Evolutionary conservation across 1,140 invertebrate species (phyloP).

Genomic region (Drosophila auraria): DNA sequence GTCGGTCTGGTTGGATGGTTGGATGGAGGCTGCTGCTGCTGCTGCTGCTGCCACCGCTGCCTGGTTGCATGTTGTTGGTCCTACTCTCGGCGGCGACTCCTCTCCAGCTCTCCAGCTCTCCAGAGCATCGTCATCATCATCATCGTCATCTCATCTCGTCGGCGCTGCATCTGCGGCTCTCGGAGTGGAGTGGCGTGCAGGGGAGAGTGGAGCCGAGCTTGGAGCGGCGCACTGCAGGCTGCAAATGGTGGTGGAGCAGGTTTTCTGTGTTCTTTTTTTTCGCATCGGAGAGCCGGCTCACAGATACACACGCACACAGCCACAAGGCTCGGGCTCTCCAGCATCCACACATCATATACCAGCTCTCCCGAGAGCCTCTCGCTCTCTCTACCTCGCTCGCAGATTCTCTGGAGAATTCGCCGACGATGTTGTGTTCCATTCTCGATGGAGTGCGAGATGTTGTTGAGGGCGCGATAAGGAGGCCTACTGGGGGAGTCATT

Average conservation of each 20-base stretch:
- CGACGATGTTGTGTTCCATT: slow-evolving; percentile 38
- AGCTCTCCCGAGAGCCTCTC: slow-evolving; percentile 28
- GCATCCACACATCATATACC: slow-evolving; percentile 57
- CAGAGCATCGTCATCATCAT: slow-evolving; percentile 29
- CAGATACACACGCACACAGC: slow-evolving; percentile 35
- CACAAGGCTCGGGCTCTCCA: slow-evolving; percentile 38
- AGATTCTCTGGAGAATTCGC: slow-evolving; percentile 72
- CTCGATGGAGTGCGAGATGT: slow-evolving; percentile 39
- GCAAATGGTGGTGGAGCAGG: slow-evolving; percentile 83
- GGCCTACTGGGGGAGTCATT: slow-evolving; percentile 50
- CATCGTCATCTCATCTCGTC: slow-evolving; percentile 47
- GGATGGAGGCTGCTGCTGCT: slow-evolving; percentile 25
- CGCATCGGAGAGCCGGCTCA: slow-evolving; percentile 62
- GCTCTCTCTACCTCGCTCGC: slow-evolving; percentile 23
- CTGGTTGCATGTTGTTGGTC: slow-evolving; percentile 34
- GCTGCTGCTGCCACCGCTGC: not conserved
- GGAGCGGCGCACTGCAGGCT: slow-evolving; percentile 62
- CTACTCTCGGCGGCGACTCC: slow-evolving; percentile 35
- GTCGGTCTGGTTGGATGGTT: slow-evolving; percentile 41
- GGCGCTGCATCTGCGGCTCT: slow-evolving; percentile 49
- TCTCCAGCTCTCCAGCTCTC: slow-evolving; percentile 23
- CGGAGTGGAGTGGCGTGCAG: slow-evolving; percentile 19
- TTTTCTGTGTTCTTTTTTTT: slow-evolving; percentile 45
- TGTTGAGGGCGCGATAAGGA: slow-evolving; percentile 52
- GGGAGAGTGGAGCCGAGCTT: slow-evolving; percentile 31